Base-by-base conservation (phyloP, 30 jellyfish, hydroid and myxozoan genomes). In the Aurelia coerulea region DNA sequence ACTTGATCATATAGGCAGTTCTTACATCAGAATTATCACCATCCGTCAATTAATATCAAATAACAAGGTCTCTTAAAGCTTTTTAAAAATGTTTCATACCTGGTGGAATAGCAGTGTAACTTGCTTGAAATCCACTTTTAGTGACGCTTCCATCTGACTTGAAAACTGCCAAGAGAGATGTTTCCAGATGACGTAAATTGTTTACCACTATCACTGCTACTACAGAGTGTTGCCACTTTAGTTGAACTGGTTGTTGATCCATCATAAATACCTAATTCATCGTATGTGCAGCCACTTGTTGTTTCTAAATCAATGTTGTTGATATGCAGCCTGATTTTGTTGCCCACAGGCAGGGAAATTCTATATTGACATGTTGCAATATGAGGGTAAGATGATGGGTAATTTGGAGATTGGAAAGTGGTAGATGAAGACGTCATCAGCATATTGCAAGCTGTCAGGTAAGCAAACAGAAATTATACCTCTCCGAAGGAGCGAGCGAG, bases 71-170 rank as follows among this genome's bases (percentile, higher is more conserved):
- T n/a, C n/a, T n/a, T n/a, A n/a, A n/a, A n/a, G n/a, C n/a, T n/a
- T n/a, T n/a, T n/a, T n/a, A n/a, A n/a, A n/a, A n/a, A n/a, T n/a
- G n/a, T n/a, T n/a, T n/a, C n/a, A n/a, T n/a, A n/a, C n/a, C n/a
- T n/a, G n/a, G n/a, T n/a, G n/a, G n/a, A 19, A 17, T 60, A 8
- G 69, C 4, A 0, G 69, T 16, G 9, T 60, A 60, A 6, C 31
- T 16, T 16, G 69, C 69, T 19, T 16, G 32, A 19, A 60, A 60
- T 60, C 69, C 69, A 19, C 69, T 17, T 60, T 60, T 60, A 19
- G 69, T 60, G 32, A 60, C 69, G 10, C 69, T 60, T 5, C 69
- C 69, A 60, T 60, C 69, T 16, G 69, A 60, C 10, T 60, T 60
- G 69, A 60, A 60, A 16, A 17, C 32, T 16, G 32, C 69, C 19